Percentiles rank a stretch among this genome's conserved stretches.
Evolutionary conservation across 2,888 invertebrate genomes (phyloP).

Genomic region (Unio delphinus): DNA sequence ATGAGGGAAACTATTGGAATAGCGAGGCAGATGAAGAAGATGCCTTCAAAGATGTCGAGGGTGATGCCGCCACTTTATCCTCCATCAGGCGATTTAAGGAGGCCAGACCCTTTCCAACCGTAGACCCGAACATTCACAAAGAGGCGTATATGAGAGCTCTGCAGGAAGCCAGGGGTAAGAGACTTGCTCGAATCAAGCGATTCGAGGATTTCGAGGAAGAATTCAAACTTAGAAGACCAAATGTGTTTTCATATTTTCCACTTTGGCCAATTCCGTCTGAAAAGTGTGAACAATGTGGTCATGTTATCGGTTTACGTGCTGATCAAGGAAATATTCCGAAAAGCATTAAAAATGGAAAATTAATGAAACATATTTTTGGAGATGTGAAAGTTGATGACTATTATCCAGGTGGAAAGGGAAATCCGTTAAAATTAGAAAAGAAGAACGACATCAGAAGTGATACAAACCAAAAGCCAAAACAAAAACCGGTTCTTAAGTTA

Average conservation of each 20-base stretch:
- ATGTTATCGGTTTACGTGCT: not conserved
- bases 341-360: conserved; percentile 35
- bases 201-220: conserved; percentile 14
- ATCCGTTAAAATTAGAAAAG: not conserved
- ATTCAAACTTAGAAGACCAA: conserved; percentile 21
- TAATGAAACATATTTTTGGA: conserved; percentile 47
- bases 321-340: conserved; percentile 5
- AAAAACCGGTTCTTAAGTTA: too few relatives aligned
- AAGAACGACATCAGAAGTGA: too few relatives aligned
- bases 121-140: conserved; percentile 38
- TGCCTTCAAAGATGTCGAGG: conserved; percentile 1
- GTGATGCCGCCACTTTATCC: conserved; percentile 6
- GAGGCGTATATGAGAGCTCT: conserved; percentile 37
- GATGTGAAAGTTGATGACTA: conserved; percentile 35
- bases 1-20: conserved; percentile 26
- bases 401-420: conserved; percentile 24
- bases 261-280: conserved; percentile 18
- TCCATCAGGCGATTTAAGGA: conserved; percentile 12
- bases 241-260: conserved; percentile 42
- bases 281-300: not conserved
- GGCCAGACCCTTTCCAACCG: conserved; percentile 20
- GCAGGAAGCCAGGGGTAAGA: conserved; percentile 21
- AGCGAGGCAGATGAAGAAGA: conserved; percentile 18
- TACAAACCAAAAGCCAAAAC: too few relatives aligned
- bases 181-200: conserved; percentile 4